Base-by-base conservation (phyloP, 2,797 vertebrate genomes). In the Setipinna tenuifilis region DNA sequence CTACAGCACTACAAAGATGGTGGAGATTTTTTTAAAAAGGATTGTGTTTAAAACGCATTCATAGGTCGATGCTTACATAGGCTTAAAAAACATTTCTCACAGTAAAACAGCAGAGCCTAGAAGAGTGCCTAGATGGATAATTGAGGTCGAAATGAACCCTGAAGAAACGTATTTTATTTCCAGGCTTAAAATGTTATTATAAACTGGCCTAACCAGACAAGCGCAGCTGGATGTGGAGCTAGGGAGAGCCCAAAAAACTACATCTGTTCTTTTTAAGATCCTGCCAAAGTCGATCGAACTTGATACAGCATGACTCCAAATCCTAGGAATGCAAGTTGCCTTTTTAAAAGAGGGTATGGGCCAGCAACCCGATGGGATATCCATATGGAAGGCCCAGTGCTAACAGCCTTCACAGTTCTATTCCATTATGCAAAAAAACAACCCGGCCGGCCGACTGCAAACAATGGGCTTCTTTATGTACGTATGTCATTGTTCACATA, bases 301-400 rank as follows among this genome's bases (percentile, higher is more conserved):
- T 97, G 97, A 99, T 98, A 98, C 94, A 96, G 95, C 96, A 97
- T 99, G 97, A 99, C 97, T 98, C 96, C 93, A 95, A 96, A 96
- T 97, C 96, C 96, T 94, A 97, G 97, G 98, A 98, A 99, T 98
- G 98, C 93, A 94, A 96, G 95, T 97, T 97, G 96, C 95, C 96
- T 97, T 97, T 97, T 96, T 94, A 81, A 87, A 80, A 88, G 90
- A 93, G 93, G 89, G 90, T 44, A 94, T 94, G 95, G 94, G 94
- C 94, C 89, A 58, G 86, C 92, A 85, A 94, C 95, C 95, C 96
- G 94, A 92, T 94, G 96, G 98, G 96, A 96, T 97, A 96, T 97
- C 96, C 96, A 96, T 97, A 94, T 98, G 97, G 95, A 96, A 95
- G 94, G 94, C 94, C 50, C 95, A 96, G 95, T 94, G 96, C 96